Evolutionary conservation across 2,888 invertebrate genomes (phyloP).

Genomic region (Odontocerum albicorne): DNA sequence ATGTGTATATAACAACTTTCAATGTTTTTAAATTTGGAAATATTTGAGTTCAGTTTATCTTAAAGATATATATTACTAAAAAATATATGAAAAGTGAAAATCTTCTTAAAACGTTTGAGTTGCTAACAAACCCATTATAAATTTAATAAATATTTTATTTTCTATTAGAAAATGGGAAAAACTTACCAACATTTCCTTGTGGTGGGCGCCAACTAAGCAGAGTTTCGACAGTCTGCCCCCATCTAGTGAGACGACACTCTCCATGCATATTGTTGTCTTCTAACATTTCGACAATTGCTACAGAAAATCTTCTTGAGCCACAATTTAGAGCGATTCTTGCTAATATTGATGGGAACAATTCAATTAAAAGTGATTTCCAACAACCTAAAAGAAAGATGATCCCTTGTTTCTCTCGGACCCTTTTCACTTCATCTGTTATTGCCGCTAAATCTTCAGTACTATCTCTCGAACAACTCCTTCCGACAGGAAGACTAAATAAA

Average conservation of each 20-base stretch:
- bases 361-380: slow-evolving; percentile 61
- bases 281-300: slow-evolving; percentile 64
- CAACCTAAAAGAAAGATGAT: slow-evolving; percentile 35
- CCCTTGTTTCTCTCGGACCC: slow-evolving; percentile 49
- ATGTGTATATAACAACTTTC: too few relatives aligned
- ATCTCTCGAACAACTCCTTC: slow-evolving; percentile 41
- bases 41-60: too few relatives aligned
- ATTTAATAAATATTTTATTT: background rate
- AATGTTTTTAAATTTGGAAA: too few relatives aligned
- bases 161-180: background rate
- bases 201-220: slow-evolving; percentile 74
- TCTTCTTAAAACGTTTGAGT: background rate
- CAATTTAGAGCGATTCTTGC: slow-evolving; percentile 62
- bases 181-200: slow-evolving; percentile 75
- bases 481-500: slow-evolving; percentile 65
- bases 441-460: slow-evolving; percentile 40
- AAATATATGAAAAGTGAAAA: too few relatives aligned
- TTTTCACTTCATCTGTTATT: slow-evolving; percentile 30
- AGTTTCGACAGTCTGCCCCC: slow-evolving; percentile 65
- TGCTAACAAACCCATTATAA: background rate
- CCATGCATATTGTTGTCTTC: slow-evolving; percentile 46
- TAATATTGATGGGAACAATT: slow-evolving; percentile 62
- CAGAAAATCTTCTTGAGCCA: slow-evolving; percentile 66
- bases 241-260: slow-evolving; percentile 57
- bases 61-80: too few relatives aligned